A percentile compares a stretch with the other conserved stretches of the same genome.
Evolutionary conservation across 2,888 invertebrate genomes (phyloP).

Genomic region (Deilephila elpenor): DNA sequence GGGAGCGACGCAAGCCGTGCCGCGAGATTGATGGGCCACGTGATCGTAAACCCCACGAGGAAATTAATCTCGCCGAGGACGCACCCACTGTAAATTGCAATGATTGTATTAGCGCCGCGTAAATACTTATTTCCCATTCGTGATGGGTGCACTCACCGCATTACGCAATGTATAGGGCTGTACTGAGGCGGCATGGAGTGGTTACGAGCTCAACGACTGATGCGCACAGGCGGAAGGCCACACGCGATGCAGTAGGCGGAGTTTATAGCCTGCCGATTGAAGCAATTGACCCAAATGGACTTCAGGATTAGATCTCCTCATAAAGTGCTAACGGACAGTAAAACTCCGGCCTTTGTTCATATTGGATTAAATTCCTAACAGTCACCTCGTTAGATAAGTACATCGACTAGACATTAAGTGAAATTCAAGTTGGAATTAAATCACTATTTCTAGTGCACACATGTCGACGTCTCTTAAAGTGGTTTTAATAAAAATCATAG

Average conservation of each 20-base stretch:
- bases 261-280: constrained; percentile 57
- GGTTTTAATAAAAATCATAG: not conserved
- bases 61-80: constrained; percentile 1
- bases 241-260: constrained; percentile 49
- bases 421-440: not conserved
- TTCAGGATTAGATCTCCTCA: constrained; percentile 53
- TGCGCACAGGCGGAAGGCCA: not conserved
- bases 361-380: not conserved
- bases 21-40: constrained; percentile 7
- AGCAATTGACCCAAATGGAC: constrained; percentile 69
- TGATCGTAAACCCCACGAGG: constrained; percentile 10
- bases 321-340: constrained; percentile 57
- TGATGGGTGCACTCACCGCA: constrained; percentile 26
- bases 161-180: not conserved
- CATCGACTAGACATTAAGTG: not conserved
- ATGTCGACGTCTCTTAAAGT: not conserved
- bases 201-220: not conserved
- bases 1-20: not conserved
- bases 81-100: constrained; percentile 26
- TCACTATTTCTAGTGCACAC: not conserved
- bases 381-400: not conserved
- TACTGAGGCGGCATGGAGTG: not conserved
- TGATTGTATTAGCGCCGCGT: constrained; percentile 41
- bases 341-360: not conserved
- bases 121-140: constrained; percentile 43